Evolutionary conservation across 2,888 invertebrate species (phyloP).

Genomic region (Drosophila testacea): DNA sequence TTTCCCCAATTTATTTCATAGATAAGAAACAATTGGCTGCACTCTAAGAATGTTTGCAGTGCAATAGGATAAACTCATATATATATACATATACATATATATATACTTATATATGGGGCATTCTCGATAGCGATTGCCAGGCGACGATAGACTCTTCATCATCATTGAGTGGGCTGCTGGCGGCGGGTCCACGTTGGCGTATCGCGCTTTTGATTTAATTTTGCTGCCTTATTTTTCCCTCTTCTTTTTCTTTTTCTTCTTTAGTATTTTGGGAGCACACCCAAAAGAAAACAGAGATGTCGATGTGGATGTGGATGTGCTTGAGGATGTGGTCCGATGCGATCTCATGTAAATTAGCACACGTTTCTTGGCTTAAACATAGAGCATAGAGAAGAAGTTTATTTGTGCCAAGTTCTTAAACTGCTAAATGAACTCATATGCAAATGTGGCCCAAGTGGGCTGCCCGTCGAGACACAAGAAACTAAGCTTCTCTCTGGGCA

Average conservation of each 20-base stretch:
- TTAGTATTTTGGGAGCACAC: conserved; percentile 47
- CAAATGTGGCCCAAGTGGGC: conserved; percentile 76
- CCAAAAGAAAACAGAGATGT: conserved; percentile 69
- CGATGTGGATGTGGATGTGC: conserved; percentile 57
- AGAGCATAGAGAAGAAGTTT: conserved; percentile 52
- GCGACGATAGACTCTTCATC: conserved; percentile 73
- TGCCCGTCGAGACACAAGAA: conserved; percentile 46
- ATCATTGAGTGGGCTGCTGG: conserved; percentile 74
- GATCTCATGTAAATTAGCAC: conserved; percentile 81
- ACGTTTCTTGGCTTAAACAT: conserved; percentile 73
- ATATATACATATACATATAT: conserved; percentile 23
- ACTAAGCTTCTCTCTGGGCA: conserved; percentile 24
- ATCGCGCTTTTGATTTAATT: conserved; percentile 80
- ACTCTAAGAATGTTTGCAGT: conserved; percentile 21
- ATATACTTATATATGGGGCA: conserved; percentile 31
- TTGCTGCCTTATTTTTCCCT: conserved; percentile 51
- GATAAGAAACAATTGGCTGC: not conserved
- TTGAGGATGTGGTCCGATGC: conserved; percentile 66
- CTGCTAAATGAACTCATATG: conserved; percentile 80
- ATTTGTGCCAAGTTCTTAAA: conserved; percentile 74
- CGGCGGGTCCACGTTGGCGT: conserved; percentile 75
- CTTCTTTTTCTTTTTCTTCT: conserved; percentile 8
- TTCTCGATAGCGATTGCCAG: conserved; percentile 56
- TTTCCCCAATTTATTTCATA: not conserved
- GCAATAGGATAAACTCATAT: conserved; percentile 24